phyloP scores from a whole-genome alignment of 2,888 invertebrate species.

The Philereme transversata region DNA sequence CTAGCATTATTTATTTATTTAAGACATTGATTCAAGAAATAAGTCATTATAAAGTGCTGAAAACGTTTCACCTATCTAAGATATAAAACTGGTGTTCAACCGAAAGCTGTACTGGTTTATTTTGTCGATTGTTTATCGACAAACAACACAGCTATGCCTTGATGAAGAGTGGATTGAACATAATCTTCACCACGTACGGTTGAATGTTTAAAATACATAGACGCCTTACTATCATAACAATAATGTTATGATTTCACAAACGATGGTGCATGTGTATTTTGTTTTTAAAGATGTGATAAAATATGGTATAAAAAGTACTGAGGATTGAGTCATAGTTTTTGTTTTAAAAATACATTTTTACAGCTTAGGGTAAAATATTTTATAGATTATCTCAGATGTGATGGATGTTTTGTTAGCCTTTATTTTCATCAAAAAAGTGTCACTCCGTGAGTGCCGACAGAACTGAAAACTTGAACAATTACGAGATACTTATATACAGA shows the following conservation, averaged over 20 bases:
- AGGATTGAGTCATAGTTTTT: constrained; percentile 12
- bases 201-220: constrained; percentile 74
- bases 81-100: not conserved
- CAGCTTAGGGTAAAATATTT: constrained; percentile 14
- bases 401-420: constrained; percentile 7
- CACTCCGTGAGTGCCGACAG: no score
- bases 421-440: not conserved
- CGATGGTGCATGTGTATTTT: constrained; percentile 35
- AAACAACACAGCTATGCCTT: constrained; percentile 32
- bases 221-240: constrained; percentile 74
- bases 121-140: constrained; percentile 6
- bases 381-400: constrained; percentile 5
- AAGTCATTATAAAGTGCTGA: no score
- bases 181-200: constrained; percentile 61
- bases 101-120: not conserved
- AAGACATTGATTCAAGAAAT: no score
- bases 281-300: constrained; percentile 23
- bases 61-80: no score
- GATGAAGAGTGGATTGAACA: constrained; percentile 53
- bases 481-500: no score
- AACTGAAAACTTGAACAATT: no score
- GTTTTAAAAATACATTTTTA: constrained; percentile 17
- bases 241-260: constrained; percentile 72
- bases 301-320: constrained; percentile 14
- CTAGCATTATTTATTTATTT: no score